Conservation (phyloP, 2,797 vertebrate species). For the Pangasius larnaudii region DNA sequence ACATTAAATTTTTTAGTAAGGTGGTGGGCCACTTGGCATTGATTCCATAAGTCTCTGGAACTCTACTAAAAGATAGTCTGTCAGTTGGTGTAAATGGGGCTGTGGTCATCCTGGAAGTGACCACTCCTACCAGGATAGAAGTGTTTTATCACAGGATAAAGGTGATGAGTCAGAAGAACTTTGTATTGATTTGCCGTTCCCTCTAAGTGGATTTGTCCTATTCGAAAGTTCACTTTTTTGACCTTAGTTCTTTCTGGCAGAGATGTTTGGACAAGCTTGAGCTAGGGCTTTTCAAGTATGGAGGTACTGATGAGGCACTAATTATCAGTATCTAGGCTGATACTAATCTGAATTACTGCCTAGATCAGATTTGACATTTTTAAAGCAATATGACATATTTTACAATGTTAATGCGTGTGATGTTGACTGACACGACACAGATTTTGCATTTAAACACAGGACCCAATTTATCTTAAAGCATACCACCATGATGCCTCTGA, state of each 20-base stretch:
- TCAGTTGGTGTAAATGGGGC: neutral
- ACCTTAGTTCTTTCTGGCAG: neutral
- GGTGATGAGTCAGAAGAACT: neutral
- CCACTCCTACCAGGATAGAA: neutral
- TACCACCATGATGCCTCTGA: neutral
- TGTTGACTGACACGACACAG: neutral
- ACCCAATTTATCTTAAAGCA: neutral
- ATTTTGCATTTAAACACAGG: neutral
- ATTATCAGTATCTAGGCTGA: neutral
- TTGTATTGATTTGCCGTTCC: conserved; percentile 11
- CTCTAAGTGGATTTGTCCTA: neutral
- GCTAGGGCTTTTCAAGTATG: neutral
- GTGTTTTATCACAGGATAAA: neutral
- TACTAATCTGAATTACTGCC: neutral
- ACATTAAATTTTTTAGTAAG: neutral
- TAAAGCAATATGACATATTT: neutral
- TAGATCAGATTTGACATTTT: neutral
- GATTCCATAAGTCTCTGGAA: neutral
- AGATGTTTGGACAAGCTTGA: neutral
- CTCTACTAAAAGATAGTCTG: neutral
- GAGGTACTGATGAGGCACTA: neutral
- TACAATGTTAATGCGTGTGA: neutral
- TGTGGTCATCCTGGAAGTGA: neutral
- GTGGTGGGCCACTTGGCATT: neutral
- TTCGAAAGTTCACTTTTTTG: neutral